These are phyloP conservation scores for Macropis europaea DNA, from an alignment of 2,888 invertebrate genomes.

Conservation along the genomic window DNA sequence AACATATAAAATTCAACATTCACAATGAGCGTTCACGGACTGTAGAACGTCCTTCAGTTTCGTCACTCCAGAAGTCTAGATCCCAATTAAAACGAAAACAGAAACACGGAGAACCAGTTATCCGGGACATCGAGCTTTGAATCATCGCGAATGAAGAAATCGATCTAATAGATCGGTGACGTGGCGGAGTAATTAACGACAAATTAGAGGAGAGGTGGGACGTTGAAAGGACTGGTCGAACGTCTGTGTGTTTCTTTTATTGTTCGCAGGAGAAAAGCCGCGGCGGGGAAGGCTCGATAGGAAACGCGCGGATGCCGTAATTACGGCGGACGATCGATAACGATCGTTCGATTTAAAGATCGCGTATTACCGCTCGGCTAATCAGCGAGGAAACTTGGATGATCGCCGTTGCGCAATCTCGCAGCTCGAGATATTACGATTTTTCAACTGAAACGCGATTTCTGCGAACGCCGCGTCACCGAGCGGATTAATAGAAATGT, in stretches of 20 bases:
- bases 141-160: background rate
- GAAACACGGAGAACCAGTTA: no score
- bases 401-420: slow-evolving; percentile 14
- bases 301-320: slow-evolving; percentile 41
- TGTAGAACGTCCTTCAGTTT: no score
- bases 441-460: background rate
- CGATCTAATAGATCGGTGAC: background rate
- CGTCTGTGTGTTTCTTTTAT: background rate
- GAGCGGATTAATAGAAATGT: slow-evolving; percentile 11
- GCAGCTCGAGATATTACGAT: background rate
- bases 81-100: no score
- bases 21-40: no score
- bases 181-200: slow-evolving; percentile 19
- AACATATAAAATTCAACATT: no score
- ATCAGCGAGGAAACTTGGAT: slow-evolving; percentile 12
- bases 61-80: no score
- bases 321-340: slow-evolving; percentile 48
- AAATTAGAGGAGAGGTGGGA: slow-evolving; percentile 10
- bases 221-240: background rate
- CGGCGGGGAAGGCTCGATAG: slow-evolving; percentile 31
- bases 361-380: background rate
- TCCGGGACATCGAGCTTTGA: no score
- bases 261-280: slow-evolving; percentile 1
- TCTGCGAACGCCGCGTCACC: background rate
- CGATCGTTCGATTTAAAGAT: slow-evolving; percentile 48